A percentile compares a stretch with the other conserved stretches of the same genome.
Evolutionary conservation across 2,888 invertebrate genomes (phyloP).

Genomic region (Plagodis pulveraria): DNA sequence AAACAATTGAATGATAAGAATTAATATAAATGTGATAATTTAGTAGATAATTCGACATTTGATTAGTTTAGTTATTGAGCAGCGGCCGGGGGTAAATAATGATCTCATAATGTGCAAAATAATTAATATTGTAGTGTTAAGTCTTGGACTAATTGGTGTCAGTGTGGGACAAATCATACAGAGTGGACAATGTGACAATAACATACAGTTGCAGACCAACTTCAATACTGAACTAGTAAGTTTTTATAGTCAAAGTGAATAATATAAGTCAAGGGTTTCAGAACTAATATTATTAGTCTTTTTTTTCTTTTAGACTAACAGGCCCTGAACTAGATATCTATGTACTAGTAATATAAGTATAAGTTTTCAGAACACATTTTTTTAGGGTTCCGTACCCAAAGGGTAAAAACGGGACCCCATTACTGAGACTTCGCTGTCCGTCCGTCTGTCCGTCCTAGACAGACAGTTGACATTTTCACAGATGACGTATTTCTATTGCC

Average conservation of each 20-base stretch:
- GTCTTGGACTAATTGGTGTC: slow-evolving; percentile 52
- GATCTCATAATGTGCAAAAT: slow-evolving; percentile 62
- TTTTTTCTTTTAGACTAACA: no score
- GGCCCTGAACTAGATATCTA: no score
- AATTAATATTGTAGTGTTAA: slow-evolving; percentile 51
- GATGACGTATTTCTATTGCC: no score
- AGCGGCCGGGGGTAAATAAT: slow-evolving; percentile 49
- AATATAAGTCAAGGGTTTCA: no score
- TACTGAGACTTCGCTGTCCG: no score
- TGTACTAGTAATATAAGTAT: no score
- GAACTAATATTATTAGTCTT: no score
- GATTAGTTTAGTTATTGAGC: slow-evolving; percentile 51
- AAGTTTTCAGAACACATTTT: no score
- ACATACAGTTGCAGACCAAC: slow-evolving; percentile 42
- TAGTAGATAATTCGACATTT: slow-evolving; percentile 54
- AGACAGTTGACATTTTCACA: no score
- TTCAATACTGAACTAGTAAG: slow-evolving; percentile 57
- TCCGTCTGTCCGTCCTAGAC: no score
- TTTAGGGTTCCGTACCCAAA: no score
- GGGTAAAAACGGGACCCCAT: no score
- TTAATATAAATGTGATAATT: slow-evolving; percentile 58
- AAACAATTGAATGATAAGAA: slow-evolving; percentile 51
- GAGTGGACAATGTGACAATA: slow-evolving; percentile 58
- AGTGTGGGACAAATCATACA: slow-evolving; percentile 63
- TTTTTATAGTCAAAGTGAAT: background rate